Conservation (phyloP, 2,888 invertebrate genomes). For the Apodemia duryi region DNA sequence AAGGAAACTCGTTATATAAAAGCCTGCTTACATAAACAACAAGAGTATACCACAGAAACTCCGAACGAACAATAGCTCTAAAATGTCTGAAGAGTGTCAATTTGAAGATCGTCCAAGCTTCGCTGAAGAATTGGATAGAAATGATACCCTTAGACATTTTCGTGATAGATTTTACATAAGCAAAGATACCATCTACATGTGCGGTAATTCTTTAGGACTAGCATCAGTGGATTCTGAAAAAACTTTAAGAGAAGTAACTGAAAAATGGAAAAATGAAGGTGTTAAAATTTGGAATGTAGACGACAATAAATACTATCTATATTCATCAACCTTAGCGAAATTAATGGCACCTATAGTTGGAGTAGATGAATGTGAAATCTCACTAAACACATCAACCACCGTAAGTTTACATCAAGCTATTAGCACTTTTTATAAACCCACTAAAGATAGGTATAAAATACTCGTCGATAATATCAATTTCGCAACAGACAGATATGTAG, state of each 20-base stretch:
- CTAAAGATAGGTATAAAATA: slow-evolving; percentile 52
- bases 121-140: slow-evolving; percentile 50
- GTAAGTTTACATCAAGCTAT: slow-evolving; percentile 58
- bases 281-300: slow-evolving; percentile 55
- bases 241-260: slow-evolving; percentile 39
- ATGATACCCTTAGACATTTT: slow-evolving; percentile 52
- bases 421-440: slow-evolving; percentile 61
- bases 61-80: neutral
- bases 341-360: slow-evolving; percentile 59
- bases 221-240: slow-evolving; percentile 58
- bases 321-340: slow-evolving; percentile 45
- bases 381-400: slow-evolving; percentile 50
- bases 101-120: slow-evolving; percentile 48
- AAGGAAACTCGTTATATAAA: slow-evolving; percentile 5
- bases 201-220: slow-evolving; percentile 63
- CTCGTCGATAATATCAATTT: slow-evolving; percentile 63
- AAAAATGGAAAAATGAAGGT: slow-evolving; percentile 56
- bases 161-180: slow-evolving; percentile 52
- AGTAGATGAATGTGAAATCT: slow-evolving; percentile 52
- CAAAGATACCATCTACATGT: slow-evolving; percentile 54
- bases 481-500: slow-evolving; percentile 61
- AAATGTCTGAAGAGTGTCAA: slow-evolving; percentile 20
- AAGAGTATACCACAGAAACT: neutral
- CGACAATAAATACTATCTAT: slow-evolving; percentile 52
- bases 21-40: neutral